Base-by-base conservation (phyloP, 2,113 vertebrate genomes). In the Eclectus roratus region DNA sequence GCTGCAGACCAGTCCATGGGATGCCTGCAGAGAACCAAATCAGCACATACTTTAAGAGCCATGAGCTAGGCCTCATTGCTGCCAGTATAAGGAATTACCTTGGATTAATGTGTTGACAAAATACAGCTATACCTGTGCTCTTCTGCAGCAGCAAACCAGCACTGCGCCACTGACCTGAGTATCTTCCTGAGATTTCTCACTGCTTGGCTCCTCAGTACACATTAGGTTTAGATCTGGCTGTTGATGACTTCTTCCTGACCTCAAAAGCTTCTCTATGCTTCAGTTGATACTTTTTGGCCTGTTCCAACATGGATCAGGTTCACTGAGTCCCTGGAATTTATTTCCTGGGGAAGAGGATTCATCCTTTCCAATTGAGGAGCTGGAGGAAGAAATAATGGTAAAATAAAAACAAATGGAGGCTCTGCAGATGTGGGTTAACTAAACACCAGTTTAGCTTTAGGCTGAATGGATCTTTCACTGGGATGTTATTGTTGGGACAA, bases 1-100 rank as follows among this genome's bases (percentile, higher is more conserved):
- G 78, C 31, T 3, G 0, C 39, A 56, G 43, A 41, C 3, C 47
- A 37, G 77, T 28, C 55, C 4, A 7, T 2, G n/a, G 52, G 43
- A 80, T 17, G 69, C 39, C 13, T 3, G 25, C 44, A 60, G 53
- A 76, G 53, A 91, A 33, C 24, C 69, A 14, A 35, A 66, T 19
- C 8, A 35, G 77, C 2, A 1, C 7, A 3, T 1, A 2, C 2
- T 1, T 43, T 61, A 44, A 0, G 12, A 71, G 50, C 37, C 44
- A 17, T 1, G 53, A 53, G 35, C 52, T 41, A 33, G 61, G 18
- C 31, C 66, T 35, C 16, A 2, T 5, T 27, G 39, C 81, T 85
- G 73, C 46, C 66, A 71, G 50, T 13, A 0, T 3, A 5, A 18
- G 28, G 87, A 64, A 55, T 53, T 39, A 31, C 21, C 74, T 47